These are phyloP conservation scores for Aurelia aurita complex sp. Pacific DNA, from an alignment of 30 jellyfish, hydroid and myxozoan genomes.

Conservation along the genomic window DNA sequence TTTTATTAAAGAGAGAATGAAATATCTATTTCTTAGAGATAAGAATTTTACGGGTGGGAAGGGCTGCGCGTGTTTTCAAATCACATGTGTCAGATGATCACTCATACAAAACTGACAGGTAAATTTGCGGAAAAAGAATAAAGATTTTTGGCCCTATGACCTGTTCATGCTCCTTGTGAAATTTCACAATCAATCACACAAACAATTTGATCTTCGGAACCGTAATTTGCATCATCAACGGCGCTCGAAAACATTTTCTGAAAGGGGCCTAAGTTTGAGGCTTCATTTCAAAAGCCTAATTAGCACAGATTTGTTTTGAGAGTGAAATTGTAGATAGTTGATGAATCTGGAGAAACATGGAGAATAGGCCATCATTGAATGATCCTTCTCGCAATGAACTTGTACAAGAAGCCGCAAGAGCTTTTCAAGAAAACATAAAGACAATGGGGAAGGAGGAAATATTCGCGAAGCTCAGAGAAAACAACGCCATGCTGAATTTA, in stretches of 20 bases:
- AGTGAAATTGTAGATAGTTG: background rate
- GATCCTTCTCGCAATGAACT: conserved; percentile 13
- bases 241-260: too few species aligned
- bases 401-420: conserved; percentile 29
- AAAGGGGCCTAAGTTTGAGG: too few species aligned
- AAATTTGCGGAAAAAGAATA: background rate
- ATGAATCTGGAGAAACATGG: background rate
- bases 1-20: too few species aligned
- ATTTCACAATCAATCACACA: too few species aligned
- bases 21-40: too few species aligned
- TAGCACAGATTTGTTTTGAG: too few species aligned
- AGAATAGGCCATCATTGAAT: background rate
- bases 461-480: conserved; percentile 30
- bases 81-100: conserved; percentile 2
- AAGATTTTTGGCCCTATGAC: conserved; percentile 6
- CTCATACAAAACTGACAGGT: background rate
- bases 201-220: too few species aligned
- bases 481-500: conserved; percentile 34
- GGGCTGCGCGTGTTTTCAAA: background rate
- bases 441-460: conserved; percentile 40
- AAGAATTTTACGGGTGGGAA: too few species aligned
- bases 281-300: too few species aligned
- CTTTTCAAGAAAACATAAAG: conserved; percentile 34
- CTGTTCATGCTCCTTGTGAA: too few species aligned
- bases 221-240: too few species aligned